Evolutionary conservation across 2,113 vertebrate species (phyloP).

Genomic region (Rhea pennata): DNA sequence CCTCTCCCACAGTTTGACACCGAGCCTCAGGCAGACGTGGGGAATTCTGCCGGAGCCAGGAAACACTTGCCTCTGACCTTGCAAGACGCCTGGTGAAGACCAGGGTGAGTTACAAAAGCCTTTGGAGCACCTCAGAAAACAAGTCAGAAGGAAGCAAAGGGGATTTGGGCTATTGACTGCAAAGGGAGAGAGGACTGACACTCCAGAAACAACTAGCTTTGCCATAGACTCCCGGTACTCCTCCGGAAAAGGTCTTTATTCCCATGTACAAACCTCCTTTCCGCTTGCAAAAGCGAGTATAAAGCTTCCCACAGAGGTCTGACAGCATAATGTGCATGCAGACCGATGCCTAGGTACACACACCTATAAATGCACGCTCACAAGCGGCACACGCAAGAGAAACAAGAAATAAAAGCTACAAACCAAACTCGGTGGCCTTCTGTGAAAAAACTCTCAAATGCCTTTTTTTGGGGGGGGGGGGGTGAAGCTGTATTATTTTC

Average conservation of each 20-base stretch:
- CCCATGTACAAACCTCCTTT: not conserved
- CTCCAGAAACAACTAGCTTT: not conserved
- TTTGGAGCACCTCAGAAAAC: not conserved
- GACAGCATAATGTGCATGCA: slow-evolving; percentile 40
- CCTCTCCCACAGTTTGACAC: too few species aligned
- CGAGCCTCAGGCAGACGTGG: not conserved
- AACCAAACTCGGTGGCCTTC: not conserved
- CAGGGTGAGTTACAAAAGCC: not conserved
- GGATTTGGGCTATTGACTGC: not conserved
- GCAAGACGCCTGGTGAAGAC: not conserved
- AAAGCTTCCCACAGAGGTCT: slow-evolving; percentile 27
- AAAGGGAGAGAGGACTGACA: not conserved
- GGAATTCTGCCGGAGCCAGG: not conserved
- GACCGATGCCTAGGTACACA: not conserved
- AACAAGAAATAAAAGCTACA: slow-evolving; percentile 9
- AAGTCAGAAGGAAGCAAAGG: not conserved
- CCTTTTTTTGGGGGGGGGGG: not conserved
- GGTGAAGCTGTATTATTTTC: slow-evolving; percentile 19
- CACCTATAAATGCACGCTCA: not conserved
- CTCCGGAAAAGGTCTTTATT: not conserved
- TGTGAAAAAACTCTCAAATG: not conserved
- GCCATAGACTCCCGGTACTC: not conserved
- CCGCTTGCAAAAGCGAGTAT: slow-evolving; percentile 32
- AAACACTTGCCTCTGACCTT: rapidly evolving
- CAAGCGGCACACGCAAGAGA: not conserved